Base-by-base conservation (phyloP, 92 coral and sea anemone genomes). In the Blastomussa wellsi region DNA sequence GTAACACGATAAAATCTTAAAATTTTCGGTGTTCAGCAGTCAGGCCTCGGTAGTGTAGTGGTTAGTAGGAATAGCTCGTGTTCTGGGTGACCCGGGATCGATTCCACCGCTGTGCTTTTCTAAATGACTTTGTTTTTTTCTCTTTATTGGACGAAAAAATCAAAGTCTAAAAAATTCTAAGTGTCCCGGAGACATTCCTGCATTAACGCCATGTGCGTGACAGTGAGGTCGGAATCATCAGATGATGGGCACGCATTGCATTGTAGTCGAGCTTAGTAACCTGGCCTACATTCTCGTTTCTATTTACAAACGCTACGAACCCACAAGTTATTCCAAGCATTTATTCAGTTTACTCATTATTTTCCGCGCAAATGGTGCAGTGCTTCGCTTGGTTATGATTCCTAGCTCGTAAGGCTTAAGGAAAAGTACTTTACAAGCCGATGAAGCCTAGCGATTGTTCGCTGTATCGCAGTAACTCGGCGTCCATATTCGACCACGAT, bases 291-390 rank as follows among this genome's bases (percentile, higher is more conserved):
- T 59, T 44, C 84, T 79, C 39, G 41, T 44, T 16, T 19, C 84
- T 80, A 65, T 79, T 79, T 79, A 80, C 84, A 80, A 79, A 64
- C 72, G 49, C 38, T 52, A 62, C 73, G 8, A 29, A 80, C 39
- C 29, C 19, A 0, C 2, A 9, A 67, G 62, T 44, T 31, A 67
- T 65, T 31, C 15, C 42, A 41, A 41, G 42, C 14, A 80, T 80
- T 67, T 47, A 4, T 13, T 28, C 52, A 37, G 39, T 66, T 66
- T 65, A 41, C 31, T 35, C 55, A 36, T 14, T 33, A 28, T 20
- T 42, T 52, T 11, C 10, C 44, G 62, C 41, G 29, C 37, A 67
- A 26, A 80, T 17, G 20, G 26, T 44, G 0, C 15, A 28, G 33
- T 20, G 31, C 16, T 42, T 52, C 26, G 35, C 32, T 65, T 41